Conservation (phyloP, 2,888 invertebrate species). For the Amblyjoppa fuscipennis region DNA sequence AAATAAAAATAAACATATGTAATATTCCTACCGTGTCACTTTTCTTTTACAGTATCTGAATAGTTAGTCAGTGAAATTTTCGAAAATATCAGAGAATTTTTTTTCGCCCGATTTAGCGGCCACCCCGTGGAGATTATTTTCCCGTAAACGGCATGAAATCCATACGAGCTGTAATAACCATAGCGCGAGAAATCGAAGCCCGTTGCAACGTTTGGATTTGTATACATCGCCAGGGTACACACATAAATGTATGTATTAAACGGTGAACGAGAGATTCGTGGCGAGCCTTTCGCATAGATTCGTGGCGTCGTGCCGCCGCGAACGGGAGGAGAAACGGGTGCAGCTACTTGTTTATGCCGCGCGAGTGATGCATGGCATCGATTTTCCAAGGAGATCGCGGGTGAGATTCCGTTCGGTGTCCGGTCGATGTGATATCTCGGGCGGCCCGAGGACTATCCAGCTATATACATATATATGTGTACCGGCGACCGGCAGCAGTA, state of each 20-base stretch:
- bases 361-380: slow-evolving; percentile 57
- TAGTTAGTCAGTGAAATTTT: no score
- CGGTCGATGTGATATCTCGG: slow-evolving; percentile 55
- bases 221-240: slow-evolving; percentile 8
- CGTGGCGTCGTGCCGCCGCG: slow-evolving; percentile 25
- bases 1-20: no score
- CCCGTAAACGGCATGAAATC: not conserved
- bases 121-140: not conserved
- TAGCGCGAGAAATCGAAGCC: slow-evolving; percentile 32
- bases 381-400: slow-evolving; percentile 47
- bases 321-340: not conserved
- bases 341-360: slow-evolving; percentile 53
- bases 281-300: slow-evolving; percentile 34
- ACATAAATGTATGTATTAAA: slow-evolving; percentile 50
- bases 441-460: slow-evolving; percentile 37
- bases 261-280: slow-evolving; percentile 36
- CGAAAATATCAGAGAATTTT: no score
- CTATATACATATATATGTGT: not conserved
- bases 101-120: no score
- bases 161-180: not conserved
- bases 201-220: slow-evolving; percentile 10
- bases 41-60: no score
- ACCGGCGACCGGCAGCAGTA: slow-evolving; percentile 9
- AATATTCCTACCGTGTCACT: no score
- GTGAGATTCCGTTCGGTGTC: slow-evolving; percentile 60